These are phyloP conservation scores for Megathymus violae DNA, from an alignment of 1,140 invertebrate genomes.

Conservation along the genomic window DNA sequence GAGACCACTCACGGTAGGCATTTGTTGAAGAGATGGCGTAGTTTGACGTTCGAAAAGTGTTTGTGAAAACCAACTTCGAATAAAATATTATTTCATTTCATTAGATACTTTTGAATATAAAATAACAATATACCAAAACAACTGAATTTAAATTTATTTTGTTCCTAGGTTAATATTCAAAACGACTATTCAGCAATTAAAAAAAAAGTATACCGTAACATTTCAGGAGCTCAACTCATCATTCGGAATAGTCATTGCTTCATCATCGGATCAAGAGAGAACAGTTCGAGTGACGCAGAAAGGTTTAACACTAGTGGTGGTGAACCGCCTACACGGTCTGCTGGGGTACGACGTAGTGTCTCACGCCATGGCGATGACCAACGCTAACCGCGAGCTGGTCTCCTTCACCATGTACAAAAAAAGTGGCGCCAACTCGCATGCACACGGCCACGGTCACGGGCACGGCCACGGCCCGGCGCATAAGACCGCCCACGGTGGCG, in stretches of 20 bases:
- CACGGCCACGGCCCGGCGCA: constrained; percentile 43
- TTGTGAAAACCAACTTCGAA: no score
- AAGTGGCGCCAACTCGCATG: constrained; percentile 48
- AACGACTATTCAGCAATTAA: not conserved
- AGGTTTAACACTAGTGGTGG: constrained; percentile 67
- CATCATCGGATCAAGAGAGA: constrained; percentile 59
- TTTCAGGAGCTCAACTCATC: constrained; percentile 75
- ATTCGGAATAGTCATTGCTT: constrained; percentile 61
- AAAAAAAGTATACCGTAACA: not conserved
- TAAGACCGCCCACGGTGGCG: constrained; percentile 52
- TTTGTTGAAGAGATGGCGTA: no score
- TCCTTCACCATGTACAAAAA: constrained; percentile 80
- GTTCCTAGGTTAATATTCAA: not conserved
- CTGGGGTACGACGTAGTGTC: constrained; percentile 77
- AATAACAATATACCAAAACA: not conserved
- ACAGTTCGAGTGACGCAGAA: constrained; percentile 72
- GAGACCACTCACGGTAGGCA: no score
- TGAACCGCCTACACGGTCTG: constrained; percentile 72
- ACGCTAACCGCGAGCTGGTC: constrained; percentile 73
- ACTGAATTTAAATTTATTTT: not conserved
- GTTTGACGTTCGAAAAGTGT: no score
- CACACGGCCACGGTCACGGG: constrained; percentile 47
- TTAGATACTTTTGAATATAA: not conserved
- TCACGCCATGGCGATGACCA: constrained; percentile 79
- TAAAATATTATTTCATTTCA: no score